These are phyloP conservation scores for Agelastica alni DNA, from an alignment of 2,888 invertebrate genomes.

Conservation along the genomic window DNA sequence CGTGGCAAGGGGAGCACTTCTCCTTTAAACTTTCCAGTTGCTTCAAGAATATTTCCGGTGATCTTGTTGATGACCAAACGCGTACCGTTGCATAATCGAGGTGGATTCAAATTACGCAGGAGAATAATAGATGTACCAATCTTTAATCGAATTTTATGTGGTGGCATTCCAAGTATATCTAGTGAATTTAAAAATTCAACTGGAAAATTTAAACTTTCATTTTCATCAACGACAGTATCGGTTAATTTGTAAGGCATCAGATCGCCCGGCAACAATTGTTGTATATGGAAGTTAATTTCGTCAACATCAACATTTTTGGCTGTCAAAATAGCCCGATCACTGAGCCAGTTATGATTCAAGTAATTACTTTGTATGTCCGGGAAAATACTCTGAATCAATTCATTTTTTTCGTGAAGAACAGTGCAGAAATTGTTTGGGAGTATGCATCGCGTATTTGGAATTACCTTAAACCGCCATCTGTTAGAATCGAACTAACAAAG, in stretches of 20 bases:
- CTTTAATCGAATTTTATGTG: slow-evolving; percentile 31
- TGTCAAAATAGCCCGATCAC: slow-evolving; percentile 1
- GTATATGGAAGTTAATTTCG: slow-evolving; percentile 25
- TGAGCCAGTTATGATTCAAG: neutral
- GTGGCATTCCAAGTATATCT: slow-evolving; percentile 23
- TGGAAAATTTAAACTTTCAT: slow-evolving; percentile 34
- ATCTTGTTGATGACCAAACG: slow-evolving; percentile 15
- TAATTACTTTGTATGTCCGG: neutral
- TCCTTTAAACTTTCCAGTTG: slow-evolving; percentile 22
- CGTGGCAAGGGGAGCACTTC: too few relatives aligned
- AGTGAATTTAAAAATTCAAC: slow-evolving; percentile 27
- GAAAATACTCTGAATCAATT: neutral
- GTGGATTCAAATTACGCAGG: slow-evolving; percentile 12
- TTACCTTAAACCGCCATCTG: too few relatives aligned
- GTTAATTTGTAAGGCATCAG: slow-evolving; percentile 30
- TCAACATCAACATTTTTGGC: slow-evolving; percentile 34
- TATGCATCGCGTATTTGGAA: too few relatives aligned
- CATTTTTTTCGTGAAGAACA: neutral
- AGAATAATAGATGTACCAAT: slow-evolving; percentile 19
- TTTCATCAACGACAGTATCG: slow-evolving; percentile 25
- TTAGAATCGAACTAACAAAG: too few relatives aligned
- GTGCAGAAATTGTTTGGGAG: neutral
- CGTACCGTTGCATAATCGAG: slow-evolving; percentile 21
- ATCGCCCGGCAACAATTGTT: slow-evolving; percentile 28
- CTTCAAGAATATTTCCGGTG: slow-evolving; percentile 14